phyloP scores from a whole-genome alignment of 2,888 invertebrate genomes.

The Leptinotarsa juncta region DNA sequence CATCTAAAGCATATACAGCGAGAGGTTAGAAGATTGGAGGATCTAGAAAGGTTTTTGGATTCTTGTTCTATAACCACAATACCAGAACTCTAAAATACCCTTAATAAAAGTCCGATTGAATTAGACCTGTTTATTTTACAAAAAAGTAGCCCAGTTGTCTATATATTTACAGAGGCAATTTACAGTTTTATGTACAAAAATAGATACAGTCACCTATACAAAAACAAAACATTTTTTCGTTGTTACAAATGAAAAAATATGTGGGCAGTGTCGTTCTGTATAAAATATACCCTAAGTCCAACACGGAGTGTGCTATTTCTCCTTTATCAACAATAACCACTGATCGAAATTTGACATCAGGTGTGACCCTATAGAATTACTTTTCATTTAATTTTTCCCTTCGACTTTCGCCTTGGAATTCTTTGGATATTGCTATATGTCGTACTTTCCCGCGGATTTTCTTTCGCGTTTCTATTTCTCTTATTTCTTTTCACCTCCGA shows the following conservation, averaged over 20 bases:
- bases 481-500: slow-evolving; percentile 27
- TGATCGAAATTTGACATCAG: background rate
- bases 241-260: background rate
- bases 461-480: slow-evolving; percentile 29
- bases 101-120: slow-evolving; percentile 25
- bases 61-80: slow-evolving; percentile 53
- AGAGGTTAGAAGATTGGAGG: slow-evolving; percentile 64
- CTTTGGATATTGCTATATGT: slow-evolving; percentile 36
- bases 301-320: background rate
- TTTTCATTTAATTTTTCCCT: background rate
- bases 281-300: background rate
- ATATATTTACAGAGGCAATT: slow-evolving; percentile 4
- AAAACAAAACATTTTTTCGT: background rate
- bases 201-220: background rate
- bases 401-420: slow-evolving; percentile 26
- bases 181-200: slow-evolving; percentile 34
- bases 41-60: slow-evolving; percentile 65
- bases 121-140: background rate
- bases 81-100: slow-evolving; percentile 39
- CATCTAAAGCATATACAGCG: slow-evolving; percentile 66
- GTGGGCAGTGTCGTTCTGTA: background rate
- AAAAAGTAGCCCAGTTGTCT: background rate
- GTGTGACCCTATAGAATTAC: background rate
- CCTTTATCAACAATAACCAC: background rate
- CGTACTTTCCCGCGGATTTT: slow-evolving; percentile 1